Evolutionary conservation across 2,888 invertebrate genomes (phyloP).

Genomic region (Pharmacophagus antenor): DNA sequence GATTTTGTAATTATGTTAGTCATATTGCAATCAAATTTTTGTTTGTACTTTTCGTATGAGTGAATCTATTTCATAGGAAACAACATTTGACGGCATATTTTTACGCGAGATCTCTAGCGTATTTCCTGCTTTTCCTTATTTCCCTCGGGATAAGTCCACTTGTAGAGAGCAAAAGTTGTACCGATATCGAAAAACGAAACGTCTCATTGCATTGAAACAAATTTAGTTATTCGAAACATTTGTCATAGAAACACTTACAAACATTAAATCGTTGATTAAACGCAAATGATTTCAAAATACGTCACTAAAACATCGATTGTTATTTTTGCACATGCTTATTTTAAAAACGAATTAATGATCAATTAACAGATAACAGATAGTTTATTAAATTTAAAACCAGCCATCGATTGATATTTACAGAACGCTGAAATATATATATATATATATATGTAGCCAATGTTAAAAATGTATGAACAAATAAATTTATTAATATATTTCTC

Average conservation of each 20-base stretch:
- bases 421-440: too few species aligned
- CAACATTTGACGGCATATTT: conserved; percentile 65
- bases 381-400: too few species aligned
- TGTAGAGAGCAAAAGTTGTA: conserved; percentile 71
- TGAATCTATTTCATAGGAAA: conserved; percentile 17
- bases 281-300: too few species aligned
- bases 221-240: conserved; percentile 4
- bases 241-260: neutral
- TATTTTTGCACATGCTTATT: too few species aligned
- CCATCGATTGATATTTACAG: too few species aligned
- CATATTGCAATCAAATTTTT: neutral
- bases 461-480: too few species aligned
- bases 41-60: neutral
- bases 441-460: too few species aligned
- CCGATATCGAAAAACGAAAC: conserved; percentile 52
- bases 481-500: too few species aligned
- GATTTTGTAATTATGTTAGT: neutral
- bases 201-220: conserved; percentile 33
- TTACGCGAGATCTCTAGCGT: conserved; percentile 65
- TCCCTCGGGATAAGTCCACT: conserved; percentile 74
- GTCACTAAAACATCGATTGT: too few species aligned
- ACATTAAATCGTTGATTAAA: too few species aligned
- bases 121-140: conserved; percentile 74
- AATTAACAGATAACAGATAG: too few species aligned
- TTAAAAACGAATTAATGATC: too few species aligned